Evolutionary conservation across 2,113 vertebrate genomes (phyloP).

Genomic region (Microtus ochrogaster): DNA sequence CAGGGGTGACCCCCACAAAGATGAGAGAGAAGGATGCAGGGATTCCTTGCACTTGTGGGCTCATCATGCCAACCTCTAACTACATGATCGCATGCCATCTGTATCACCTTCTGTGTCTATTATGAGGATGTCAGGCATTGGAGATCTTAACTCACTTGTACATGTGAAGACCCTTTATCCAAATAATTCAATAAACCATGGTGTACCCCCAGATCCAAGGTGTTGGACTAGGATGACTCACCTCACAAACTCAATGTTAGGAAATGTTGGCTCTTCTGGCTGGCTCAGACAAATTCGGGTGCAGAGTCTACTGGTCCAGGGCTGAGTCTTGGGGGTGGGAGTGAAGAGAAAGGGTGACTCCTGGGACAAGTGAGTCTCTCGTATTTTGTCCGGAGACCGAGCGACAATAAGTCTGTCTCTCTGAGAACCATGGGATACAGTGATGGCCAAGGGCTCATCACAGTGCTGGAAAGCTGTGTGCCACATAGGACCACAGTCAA

Average conservation of each 20-base stretch:
- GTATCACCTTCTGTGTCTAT: background rate
- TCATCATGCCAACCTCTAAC: accelerated
- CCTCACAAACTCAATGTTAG: accelerated
- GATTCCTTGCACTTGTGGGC: accelerated
- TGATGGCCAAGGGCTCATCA: accelerated
- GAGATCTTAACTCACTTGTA: background rate
- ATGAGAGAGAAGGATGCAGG: accelerated
- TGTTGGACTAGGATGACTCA: accelerated
- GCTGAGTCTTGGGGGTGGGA: accelerated
- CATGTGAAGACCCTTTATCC: background rate
- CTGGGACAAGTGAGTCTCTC: accelerated
- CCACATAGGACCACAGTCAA: background rate
- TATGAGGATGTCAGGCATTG: accelerated
- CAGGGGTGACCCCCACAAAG: no score
- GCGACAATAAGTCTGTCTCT: no score
- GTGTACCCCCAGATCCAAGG: accelerated
- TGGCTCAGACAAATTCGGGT: accelerated
- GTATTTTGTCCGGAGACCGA: background rate
- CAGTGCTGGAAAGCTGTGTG: no score
- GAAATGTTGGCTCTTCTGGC: background rate
- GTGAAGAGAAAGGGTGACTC: accelerated
- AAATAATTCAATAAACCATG: no score
- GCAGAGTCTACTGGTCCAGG: accelerated
- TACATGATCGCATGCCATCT: background rate
- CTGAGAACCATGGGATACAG: background rate